Evolutionary conservation across 2,113 vertebrate genomes (phyloP).

Genomic region (Aspidoscelis tigris): DNA sequence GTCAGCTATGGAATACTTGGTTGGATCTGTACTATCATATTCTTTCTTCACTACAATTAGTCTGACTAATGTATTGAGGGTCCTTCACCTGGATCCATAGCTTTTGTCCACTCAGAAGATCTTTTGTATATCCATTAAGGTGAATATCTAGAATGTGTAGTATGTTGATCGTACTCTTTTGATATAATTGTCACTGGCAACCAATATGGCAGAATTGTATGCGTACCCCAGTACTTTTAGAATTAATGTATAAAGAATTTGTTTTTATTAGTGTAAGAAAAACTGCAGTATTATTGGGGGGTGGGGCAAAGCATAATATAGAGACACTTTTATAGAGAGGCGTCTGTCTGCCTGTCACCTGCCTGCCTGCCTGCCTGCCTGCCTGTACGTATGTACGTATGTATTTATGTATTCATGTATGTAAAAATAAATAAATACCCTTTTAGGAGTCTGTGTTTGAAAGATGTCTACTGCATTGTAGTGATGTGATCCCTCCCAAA

Average conservation of each 20-base stretch:
- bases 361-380: too few species aligned
- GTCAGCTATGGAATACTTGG: not conserved
- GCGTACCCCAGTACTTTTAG: fast-evolving
- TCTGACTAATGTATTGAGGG: not conserved
- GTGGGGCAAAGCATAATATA: conserved; percentile 12
- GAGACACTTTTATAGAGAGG: not conserved
- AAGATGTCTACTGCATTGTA: conserved; percentile 37
- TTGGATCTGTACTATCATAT: not conserved
- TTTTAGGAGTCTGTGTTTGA: conserved; percentile 56
- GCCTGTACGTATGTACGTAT: too few species aligned
- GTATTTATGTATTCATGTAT: too few species aligned
- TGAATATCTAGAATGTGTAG: not conserved
- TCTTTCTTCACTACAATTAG: not conserved
- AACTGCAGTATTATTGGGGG: conserved; percentile 25
- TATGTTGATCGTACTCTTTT: too few species aligned
- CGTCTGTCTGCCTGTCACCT: too few species aligned
- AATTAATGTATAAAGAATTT: not conserved
- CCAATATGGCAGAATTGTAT: not conserved
- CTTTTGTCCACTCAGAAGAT: not conserved
- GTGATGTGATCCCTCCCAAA: conserved; percentile 46
- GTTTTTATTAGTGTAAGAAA: not conserved
- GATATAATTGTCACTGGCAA: not conserved
- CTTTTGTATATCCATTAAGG: too few species aligned
- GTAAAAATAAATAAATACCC: conserved; percentile 39
- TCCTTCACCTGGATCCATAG: not conserved